A percentile compares a stretch with the other conserved stretches of the same genome.
Evolutionary conservation across 2,113 vertebrate species (phyloP).

Genomic region (Felis chaus): DNA sequence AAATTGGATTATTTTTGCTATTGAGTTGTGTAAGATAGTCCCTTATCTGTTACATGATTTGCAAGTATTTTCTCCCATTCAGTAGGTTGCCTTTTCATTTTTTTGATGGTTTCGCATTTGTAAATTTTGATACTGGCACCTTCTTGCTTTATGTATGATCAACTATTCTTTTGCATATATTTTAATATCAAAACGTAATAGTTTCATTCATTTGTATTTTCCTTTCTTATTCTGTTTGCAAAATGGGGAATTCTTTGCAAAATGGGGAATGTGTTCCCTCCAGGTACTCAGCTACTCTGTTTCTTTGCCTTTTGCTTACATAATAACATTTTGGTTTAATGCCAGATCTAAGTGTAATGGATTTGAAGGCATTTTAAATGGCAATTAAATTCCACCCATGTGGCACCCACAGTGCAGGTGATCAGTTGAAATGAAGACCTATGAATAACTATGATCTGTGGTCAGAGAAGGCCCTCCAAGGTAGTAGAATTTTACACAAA

Average conservation of each 20-base stretch:
- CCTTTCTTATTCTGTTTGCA: not conserved
- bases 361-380: constrained; percentile 41
- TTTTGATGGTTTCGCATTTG: not conserved
- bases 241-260: not conserved
- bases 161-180: not conserved
- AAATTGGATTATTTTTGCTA: not conserved
- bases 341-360: not conserved
- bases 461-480: not conserved
- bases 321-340: constrained; percentile 34
- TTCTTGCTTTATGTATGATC: not conserved
- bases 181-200: not conserved
- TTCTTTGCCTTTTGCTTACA: not conserved
- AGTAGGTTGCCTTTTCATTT: not conserved
- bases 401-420: too few relatives aligned
- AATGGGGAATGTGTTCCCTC: not conserved
- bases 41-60: not conserved
- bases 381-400: not conserved
- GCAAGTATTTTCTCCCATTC: not conserved
- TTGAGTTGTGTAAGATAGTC: not conserved
- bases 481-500: not conserved
- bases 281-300: not conserved
- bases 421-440: not conserved
- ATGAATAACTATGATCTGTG: not conserved
- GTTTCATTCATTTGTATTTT: not conserved
- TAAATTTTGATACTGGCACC: not conserved